A percentile compares a stretch with the other conserved stretches of the same genome.
phyloP scores from a whole-genome alignment of 1,140 invertebrate species.

The Capitella teleta region DNA sequence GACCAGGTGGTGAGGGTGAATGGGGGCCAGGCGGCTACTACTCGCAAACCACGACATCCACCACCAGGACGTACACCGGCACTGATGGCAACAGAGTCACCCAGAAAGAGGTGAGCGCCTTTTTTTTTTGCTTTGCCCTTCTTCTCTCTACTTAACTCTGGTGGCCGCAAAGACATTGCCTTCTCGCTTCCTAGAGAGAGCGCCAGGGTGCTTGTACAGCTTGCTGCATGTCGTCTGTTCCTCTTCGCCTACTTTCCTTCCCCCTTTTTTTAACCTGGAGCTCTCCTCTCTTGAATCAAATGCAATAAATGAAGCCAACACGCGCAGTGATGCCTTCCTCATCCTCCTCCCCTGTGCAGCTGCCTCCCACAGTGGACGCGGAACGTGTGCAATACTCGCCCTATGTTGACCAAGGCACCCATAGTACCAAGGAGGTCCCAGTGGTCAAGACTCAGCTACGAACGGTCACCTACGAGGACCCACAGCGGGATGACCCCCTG shows the following conservation, averaged over 20 bases:
- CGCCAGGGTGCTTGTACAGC: no score
- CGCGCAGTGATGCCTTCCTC: no score
- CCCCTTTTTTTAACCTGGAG: no score
- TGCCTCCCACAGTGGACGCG: slow-evolving; percentile 3
- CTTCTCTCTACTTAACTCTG: background rate
- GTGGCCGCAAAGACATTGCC: no score
- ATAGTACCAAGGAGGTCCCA: background rate
- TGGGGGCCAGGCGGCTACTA: background rate
- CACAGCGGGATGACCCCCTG: no score
- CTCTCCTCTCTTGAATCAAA: no score
- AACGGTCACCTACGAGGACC: slow-evolving; percentile 11
- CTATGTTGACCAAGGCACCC: background rate
- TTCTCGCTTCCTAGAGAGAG: no score
- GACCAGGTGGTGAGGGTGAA: background rate
- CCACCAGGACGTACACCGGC: background rate
- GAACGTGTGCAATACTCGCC: slow-evolving; percentile 1
- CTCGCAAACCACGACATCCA: background rate
- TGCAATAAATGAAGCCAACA: no score
- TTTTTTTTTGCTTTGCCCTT: background rate
- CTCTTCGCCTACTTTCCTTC: no score
- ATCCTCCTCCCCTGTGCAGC: no score
- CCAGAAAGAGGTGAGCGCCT: background rate
- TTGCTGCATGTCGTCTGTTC: no score
- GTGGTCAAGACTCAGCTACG: slow-evolving; percentile 9
- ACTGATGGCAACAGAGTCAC: background rate